phyloP scores from a whole-genome alignment of 1,140 invertebrate genomes.

The Drosophila gunungcola region DNA sequence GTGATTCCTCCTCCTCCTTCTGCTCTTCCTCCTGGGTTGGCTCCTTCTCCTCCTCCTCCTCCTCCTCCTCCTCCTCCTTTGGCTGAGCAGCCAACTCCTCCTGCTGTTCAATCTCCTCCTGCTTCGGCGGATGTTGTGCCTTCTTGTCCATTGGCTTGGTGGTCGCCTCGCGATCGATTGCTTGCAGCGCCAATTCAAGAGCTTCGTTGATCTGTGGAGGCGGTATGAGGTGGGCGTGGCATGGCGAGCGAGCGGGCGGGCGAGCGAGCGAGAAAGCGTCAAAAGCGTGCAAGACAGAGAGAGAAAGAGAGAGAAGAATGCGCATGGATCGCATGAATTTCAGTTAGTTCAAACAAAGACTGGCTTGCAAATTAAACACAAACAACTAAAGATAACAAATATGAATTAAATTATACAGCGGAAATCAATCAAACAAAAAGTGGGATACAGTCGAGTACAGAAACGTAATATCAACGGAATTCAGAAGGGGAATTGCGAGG shows the following conservation, averaged over 20 bases:
- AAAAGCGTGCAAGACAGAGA: conserved; percentile 49
- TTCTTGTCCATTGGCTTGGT: conserved; percentile 48
- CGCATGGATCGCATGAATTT: conserved; percentile 67
- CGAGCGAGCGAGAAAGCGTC: conserved; percentile 54
- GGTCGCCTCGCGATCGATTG: conserved; percentile 86
- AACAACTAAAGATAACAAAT: conserved; percentile 37
- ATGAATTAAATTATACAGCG: conserved; percentile 22
- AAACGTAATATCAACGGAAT: neutral
- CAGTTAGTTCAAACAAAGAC: conserved; percentile 60
- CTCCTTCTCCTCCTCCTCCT: neutral
- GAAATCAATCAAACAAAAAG: conserved; percentile 24
- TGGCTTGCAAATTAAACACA: conserved; percentile 51
- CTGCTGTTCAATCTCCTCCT: conserved; percentile 22
- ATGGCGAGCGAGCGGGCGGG: conserved; percentile 41
- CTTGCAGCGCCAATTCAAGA: conserved; percentile 87
- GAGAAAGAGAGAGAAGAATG: conserved; percentile 60
- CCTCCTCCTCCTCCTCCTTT: conserved; percentile 7
- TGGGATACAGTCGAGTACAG: conserved; percentile 3
- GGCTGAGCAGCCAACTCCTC: conserved; percentile 17
- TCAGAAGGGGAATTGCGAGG: neutral
- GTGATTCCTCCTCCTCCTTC: conserved; percentile 14
- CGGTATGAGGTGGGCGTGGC: conserved; percentile 37
- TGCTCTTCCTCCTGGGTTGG: too few species aligned
- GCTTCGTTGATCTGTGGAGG: conserved; percentile 86
- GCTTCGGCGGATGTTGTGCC: conserved; percentile 27